A percentile compares a stretch with the other conserved stretches of the same genome.
Conservation (phyloP, 2,113 vertebrate species). For the Solenodon paradoxus region DNA sequence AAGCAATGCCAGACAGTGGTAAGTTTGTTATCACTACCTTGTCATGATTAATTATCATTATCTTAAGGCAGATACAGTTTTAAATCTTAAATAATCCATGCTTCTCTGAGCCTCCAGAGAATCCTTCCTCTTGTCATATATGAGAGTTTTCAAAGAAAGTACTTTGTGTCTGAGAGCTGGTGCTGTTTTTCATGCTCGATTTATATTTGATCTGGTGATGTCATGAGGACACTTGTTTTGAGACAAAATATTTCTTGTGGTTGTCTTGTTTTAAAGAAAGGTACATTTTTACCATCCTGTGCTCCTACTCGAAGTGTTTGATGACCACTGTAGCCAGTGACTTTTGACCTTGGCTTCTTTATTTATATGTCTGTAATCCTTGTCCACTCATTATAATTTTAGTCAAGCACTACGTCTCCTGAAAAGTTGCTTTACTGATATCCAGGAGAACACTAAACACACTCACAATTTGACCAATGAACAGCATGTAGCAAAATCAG, state of each 20-base stretch:
- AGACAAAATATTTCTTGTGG: not conserved
- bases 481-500: not conserved
- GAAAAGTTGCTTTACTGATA: not conserved
- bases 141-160: not conserved
- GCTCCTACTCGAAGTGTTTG: not conserved
- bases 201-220: not conserved
- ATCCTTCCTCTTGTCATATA: too few relatives aligned
- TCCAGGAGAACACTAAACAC: not conserved
- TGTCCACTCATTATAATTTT: not conserved
- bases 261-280: not conserved
- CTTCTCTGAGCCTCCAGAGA: not conserved
- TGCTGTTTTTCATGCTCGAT: not conserved
- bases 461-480: not conserved
- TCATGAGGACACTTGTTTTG: not conserved
- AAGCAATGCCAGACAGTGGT: slow-evolving; percentile 31
- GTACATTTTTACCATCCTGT: not conserved
- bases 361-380: not conserved
- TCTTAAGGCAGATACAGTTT: not conserved
- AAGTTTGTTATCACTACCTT: not conserved
- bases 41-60: not conserved
- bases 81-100: not conserved
- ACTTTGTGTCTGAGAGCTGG: not conserved
- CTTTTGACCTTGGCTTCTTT: not conserved
- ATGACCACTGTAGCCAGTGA: not conserved
- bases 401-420: not conserved